Evolutionary conservation across 23 tunicate genomes (phyloP).

Genomic region (Halocynthia roretzi): DNA sequence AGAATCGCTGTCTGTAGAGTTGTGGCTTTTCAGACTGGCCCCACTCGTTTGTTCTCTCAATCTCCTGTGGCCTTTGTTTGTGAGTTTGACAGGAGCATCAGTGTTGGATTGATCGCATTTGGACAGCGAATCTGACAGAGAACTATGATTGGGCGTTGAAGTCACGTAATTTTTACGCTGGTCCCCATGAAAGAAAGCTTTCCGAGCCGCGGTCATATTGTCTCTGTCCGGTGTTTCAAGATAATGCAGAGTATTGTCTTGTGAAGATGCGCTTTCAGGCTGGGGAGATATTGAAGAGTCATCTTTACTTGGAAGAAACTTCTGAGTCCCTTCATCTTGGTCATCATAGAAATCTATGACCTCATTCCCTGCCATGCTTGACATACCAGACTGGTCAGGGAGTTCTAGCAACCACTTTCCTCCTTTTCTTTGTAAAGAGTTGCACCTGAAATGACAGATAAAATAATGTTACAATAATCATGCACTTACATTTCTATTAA

Average conservation of each 20-base stretch:
- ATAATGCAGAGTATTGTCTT: no score
- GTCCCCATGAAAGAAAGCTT: no score
- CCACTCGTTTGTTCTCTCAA: slow-evolving; percentile 8
- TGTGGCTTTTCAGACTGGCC: slow-evolving; percentile 23
- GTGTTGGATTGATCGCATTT: neutral
- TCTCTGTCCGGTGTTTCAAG: no score
- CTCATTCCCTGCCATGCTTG: slow-evolving; percentile 7
- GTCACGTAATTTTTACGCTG: neutral
- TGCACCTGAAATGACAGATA: slow-evolving; percentile 6
- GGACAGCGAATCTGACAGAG: neutral
- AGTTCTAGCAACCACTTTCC: slow-evolving; percentile 13
- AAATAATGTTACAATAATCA: neutral
- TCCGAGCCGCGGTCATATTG: no score
- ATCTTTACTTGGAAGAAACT: slow-evolving; percentile 7
- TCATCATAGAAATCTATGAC: slow-evolving; percentile 21
- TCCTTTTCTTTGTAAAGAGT: slow-evolving; percentile 19
- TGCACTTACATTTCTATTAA: neutral
- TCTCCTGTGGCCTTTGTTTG: neutral
- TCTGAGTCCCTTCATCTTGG: neutral
- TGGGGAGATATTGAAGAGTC: neutral
- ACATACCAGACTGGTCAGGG: slow-evolving; percentile 24
- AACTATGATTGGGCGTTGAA: neutral
- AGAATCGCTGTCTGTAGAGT: slow-evolving; percentile 22
- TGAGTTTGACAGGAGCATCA: neutral
- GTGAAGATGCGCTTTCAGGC: no score